Evolutionary conservation across 2,888 invertebrate genomes (phyloP).

Genomic region (Arrhopalites spinosus): DNA sequence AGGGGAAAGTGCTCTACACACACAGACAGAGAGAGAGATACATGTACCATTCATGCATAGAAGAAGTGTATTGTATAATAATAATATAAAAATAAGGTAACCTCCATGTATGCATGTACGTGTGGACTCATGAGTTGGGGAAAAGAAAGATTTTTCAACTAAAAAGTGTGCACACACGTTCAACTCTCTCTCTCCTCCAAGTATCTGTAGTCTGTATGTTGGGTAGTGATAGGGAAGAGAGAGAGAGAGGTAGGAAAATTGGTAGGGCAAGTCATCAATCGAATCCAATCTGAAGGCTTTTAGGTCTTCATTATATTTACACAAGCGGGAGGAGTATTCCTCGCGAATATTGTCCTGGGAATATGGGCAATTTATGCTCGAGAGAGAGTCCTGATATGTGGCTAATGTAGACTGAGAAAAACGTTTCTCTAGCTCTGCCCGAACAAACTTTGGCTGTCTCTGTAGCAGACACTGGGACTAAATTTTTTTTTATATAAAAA

Average conservation of each 20-base stretch:
- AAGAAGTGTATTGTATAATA: background rate
- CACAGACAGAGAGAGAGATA: background rate
- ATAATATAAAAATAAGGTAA: background rate
- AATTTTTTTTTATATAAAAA: conserved; percentile 22
- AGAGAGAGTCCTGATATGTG: conserved; percentile 34
- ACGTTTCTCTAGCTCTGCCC: conserved; percentile 10
- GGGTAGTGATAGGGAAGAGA: background rate
- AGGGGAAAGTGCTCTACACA: conserved; percentile 4
- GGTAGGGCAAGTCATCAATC: conserved; percentile 47
- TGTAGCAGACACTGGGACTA: background rate
- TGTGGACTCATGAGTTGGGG: background rate
- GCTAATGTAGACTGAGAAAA: conserved; percentile 41
- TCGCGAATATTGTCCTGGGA: conserved; percentile 44
- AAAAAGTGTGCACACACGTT: background rate
- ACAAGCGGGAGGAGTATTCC: conserved; percentile 48
- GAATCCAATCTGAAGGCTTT: conserved; percentile 55
- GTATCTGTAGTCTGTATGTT: background rate
- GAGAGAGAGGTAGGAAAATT: conserved; percentile 8
- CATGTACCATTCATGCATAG: background rate
- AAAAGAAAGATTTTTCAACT: background rate
- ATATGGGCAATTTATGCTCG: conserved; percentile 48
- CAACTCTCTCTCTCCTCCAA: background rate
- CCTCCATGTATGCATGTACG: background rate
- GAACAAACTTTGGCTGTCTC: conserved; percentile 4
- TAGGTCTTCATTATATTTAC: conserved; percentile 57